A percentile compares a stretch with the other conserved stretches of the same genome.
These are phyloP conservation scores for Streblospio benedicti DNA, from an alignment of 1,140 invertebrate species.

Conservation along the genomic window DNA sequence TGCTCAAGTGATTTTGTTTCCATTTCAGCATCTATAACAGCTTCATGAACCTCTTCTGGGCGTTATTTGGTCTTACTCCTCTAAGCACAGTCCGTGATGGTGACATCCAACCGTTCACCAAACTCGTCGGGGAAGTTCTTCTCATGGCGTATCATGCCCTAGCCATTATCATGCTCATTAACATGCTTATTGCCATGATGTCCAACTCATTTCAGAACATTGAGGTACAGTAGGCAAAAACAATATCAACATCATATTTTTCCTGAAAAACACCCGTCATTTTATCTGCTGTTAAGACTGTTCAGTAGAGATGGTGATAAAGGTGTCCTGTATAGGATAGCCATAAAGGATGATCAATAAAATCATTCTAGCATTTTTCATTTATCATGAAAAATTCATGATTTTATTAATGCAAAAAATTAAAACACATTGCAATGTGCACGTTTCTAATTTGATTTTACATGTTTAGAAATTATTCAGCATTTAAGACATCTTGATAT, in stretches of 20 bases:
- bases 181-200: slow-evolving; percentile 59
- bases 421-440: too few relatives aligned
- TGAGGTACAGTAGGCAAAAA: slow-evolving; percentile 45
- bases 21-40: slow-evolving; percentile 49
- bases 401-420: too few relatives aligned
- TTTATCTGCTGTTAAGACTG: slow-evolving; percentile 34
- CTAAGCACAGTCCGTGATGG: slow-evolving; percentile 41
- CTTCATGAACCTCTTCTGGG: slow-evolving; percentile 54
- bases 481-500: too few relatives aligned
- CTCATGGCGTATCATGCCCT: slow-evolving; percentile 50
- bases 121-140: slow-evolving; percentile 49
- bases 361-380: too few relatives aligned
- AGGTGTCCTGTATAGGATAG: too few relatives aligned
- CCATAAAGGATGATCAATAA: too few relatives aligned
- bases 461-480: too few relatives aligned
- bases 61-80: slow-evolving; percentile 51
- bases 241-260: too few relatives aligned
- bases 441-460: too few relatives aligned
- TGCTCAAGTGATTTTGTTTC: too few relatives aligned
- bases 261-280: background rate
- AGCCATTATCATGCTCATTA: slow-evolving; percentile 54
- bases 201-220: slow-evolving; percentile 54
- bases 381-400: too few relatives aligned
- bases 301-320: too few relatives aligned
- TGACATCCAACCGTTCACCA: slow-evolving; percentile 32